Conservation (phyloP, 1,140 invertebrate species). For the Lasioglossum albipes region DNA sequence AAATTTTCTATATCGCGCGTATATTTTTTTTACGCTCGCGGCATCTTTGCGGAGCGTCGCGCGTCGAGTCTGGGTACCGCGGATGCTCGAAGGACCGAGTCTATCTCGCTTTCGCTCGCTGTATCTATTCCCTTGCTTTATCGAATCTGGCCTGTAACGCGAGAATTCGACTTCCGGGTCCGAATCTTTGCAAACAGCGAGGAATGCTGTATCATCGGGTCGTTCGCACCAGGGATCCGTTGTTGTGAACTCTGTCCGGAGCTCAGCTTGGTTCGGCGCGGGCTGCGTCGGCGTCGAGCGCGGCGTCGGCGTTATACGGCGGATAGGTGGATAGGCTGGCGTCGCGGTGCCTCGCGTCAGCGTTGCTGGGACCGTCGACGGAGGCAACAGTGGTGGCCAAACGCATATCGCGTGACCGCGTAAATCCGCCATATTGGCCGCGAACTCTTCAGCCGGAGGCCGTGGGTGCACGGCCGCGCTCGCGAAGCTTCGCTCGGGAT, state of each 20-base stretch:
- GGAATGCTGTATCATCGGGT: slow-evolving; percentile 16
- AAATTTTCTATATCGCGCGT: too few species aligned
- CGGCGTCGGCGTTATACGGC: slow-evolving; percentile 42
- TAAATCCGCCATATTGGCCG: slow-evolving; percentile 60
- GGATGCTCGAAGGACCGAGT: too few species aligned
- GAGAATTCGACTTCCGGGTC: too few species aligned
- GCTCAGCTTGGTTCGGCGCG: slow-evolving; percentile 28
- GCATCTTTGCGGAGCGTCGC: too few species aligned
- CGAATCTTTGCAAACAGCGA: too few species aligned
- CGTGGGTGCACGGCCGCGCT: neutral
- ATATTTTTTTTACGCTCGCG: too few species aligned
- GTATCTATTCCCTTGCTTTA: too few species aligned
- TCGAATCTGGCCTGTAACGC: too few species aligned
- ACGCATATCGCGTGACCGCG: slow-evolving; percentile 53
- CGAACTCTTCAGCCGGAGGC: slow-evolving; percentile 6
- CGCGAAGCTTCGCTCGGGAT: neutral
- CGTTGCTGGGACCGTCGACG: slow-evolving; percentile 55
- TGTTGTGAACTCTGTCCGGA: slow-evolving; percentile 16
- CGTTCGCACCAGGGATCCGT: slow-evolving; percentile 66
- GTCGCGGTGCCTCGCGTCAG: slow-evolving; percentile 66
- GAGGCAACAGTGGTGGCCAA: slow-evolving; percentile 52
- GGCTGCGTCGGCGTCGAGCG: slow-evolving; percentile 46
- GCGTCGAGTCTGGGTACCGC: too few species aligned
- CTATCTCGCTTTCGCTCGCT: too few species aligned
- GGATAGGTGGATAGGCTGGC: slow-evolving; percentile 57